phyloP scores from a whole-genome alignment of 2,797 vertebrate genomes.

The Karalla daura region DNA sequence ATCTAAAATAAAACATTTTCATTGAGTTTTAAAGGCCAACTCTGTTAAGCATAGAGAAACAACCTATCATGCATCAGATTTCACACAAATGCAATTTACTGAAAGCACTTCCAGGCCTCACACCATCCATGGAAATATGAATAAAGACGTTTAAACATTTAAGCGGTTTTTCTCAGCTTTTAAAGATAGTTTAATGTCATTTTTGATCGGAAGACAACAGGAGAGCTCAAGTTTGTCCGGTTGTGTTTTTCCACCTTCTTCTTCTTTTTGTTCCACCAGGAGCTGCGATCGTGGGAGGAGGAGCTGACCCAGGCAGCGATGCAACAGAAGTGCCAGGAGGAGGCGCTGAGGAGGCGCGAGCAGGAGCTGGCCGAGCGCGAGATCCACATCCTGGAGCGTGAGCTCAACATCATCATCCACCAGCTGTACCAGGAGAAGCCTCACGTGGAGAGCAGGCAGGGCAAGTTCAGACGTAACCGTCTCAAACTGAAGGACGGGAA shows the following conservation, averaged over 20 bases:
- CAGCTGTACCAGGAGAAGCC: slow-evolving; percentile 98
- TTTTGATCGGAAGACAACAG: too few relatives aligned
- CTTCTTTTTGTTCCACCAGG: slow-evolving; percentile 75
- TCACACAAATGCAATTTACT: too few relatives aligned
- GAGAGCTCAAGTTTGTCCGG: too few relatives aligned
- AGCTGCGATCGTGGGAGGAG: slow-evolving; percentile 97
- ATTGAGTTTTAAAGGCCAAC: too few relatives aligned
- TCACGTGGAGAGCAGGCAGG: slow-evolving; percentile 93
- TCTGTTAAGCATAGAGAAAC: too few relatives aligned
- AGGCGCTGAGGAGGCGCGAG: slow-evolving; percentile 90
- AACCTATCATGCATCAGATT: too few relatives aligned
- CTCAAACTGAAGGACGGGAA: slow-evolving; percentile 95
- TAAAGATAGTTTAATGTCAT: too few relatives aligned
- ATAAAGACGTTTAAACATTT: too few relatives aligned
- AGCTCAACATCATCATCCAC: slow-evolving; percentile 98
- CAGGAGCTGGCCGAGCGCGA: slow-evolving; percentile 96
- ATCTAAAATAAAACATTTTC: too few relatives aligned
- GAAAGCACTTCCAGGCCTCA: too few relatives aligned
- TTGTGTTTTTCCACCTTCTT: background rate
- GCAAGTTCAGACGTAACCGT: slow-evolving; percentile 93
- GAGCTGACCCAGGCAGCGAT: slow-evolving; percentile 92
- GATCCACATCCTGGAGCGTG: slow-evolving; percentile 95
- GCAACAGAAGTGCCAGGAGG: slow-evolving; percentile 97
- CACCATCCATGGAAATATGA: too few relatives aligned
- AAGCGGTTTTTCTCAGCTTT: too few relatives aligned